These are phyloP conservation scores for zebrafish (Danio rerio) DNA, from an alignment of 2,113 vertebrate genomes.

Conservation along the genomic window DNA sequence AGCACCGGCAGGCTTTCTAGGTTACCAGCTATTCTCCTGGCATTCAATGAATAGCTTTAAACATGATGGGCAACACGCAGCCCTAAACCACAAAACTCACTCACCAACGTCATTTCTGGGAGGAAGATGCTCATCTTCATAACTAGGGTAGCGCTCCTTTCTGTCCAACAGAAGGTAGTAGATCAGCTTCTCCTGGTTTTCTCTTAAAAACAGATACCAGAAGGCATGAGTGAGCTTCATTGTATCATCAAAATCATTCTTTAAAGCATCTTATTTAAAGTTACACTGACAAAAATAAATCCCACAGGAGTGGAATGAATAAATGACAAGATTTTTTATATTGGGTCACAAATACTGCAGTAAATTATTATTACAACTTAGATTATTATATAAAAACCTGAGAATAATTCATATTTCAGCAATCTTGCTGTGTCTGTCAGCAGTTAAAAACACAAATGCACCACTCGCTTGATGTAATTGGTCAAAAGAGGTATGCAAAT, in stretches of 20 bases:
- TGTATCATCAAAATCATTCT: background rate
- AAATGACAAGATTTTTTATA: too few species aligned
- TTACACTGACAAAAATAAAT: background rate
- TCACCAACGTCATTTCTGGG: slow-evolving; percentile 86
- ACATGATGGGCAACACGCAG: background rate
- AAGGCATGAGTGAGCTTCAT: background rate
- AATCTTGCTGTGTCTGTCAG: too few species aligned
- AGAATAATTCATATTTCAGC: too few species aligned
- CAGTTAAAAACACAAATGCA: too few species aligned
- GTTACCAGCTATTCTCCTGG: slow-evolving; percentile 2
- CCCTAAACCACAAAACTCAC: slow-evolving; percentile 3
- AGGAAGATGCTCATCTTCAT: slow-evolving; percentile 89
- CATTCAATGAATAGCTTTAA: background rate
- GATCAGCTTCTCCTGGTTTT: slow-evolving; percentile 95
- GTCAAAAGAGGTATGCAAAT: too few species aligned
- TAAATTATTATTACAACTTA: too few species aligned
- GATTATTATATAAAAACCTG: too few species aligned
- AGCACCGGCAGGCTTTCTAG: slow-evolving; percentile 6
- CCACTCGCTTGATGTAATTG: too few species aligned
- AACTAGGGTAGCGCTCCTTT: slow-evolving; percentile 93
- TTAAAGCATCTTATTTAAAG: background rate
- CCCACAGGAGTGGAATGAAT: background rate
- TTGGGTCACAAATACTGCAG: too few species aligned
- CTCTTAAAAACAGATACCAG: slow-evolving; percentile 68
- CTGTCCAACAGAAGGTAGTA: slow-evolving; percentile 91